Conservation (phyloP, 2,113 vertebrate genomes). For the Quiscalus mexicanus region DNA sequence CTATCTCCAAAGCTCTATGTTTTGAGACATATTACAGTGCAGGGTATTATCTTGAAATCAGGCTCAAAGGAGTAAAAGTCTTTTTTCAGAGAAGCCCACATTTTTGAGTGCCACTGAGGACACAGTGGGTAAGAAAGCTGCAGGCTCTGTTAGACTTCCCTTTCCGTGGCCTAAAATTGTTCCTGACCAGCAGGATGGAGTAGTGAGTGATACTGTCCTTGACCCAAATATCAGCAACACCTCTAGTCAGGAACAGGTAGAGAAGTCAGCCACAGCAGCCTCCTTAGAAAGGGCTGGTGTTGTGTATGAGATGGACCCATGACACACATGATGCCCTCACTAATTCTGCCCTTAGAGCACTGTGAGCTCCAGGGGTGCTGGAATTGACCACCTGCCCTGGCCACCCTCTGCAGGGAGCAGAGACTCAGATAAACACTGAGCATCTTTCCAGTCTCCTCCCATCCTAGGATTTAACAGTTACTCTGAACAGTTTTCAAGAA, state of each 20-base stretch:
- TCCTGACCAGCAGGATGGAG: not conserved
- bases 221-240: not conserved
- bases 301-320: accelerated
- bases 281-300: not conserved
- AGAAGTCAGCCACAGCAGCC: not conserved
- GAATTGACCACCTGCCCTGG: not conserved
- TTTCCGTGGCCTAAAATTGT: not conserved
- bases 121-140: not conserved
- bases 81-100: not conserved
- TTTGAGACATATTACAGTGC: not conserved
- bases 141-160: not conserved
- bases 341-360: not conserved
- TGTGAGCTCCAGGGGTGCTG: not conserved
- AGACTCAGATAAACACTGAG: not conserved
- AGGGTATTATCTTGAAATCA: not conserved
- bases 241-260: accelerated
- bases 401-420: not conserved
- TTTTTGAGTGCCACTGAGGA: not conserved
- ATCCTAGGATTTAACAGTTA: not conserved
- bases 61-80: not conserved
- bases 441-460: not conserved
- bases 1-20: not conserved
- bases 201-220: not conserved
- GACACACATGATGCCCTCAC: not conserved
- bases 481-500: not conserved